These are phyloP conservation scores for Fistularia commersonii DNA, from an alignment of 2,797 vertebrate genomes.

Conservation along the genomic window DNA sequence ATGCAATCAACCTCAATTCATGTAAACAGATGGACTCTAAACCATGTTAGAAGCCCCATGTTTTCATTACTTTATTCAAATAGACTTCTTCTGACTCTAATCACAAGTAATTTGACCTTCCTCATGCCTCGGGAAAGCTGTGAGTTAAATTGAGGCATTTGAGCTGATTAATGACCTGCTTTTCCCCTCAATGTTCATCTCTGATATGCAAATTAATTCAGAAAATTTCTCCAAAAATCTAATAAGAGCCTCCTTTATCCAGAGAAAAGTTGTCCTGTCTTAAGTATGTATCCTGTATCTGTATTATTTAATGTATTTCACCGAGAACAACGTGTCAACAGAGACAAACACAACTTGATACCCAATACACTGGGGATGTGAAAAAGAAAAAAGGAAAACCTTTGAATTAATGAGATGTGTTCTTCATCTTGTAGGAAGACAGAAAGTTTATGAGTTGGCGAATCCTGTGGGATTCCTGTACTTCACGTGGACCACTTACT, in stretches of 20 bases:
- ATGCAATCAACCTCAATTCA: too few species aligned
- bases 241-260: constrained; percentile 40
- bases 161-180: constrained; percentile 36
- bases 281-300: too few species aligned
- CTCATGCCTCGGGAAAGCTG: constrained; percentile 21
- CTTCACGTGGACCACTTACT: constrained; percentile 1
- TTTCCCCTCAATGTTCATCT: constrained; percentile 11
- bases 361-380: too few species aligned
- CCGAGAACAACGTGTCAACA: too few species aligned
- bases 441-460: constrained; percentile 4
- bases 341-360: too few species aligned
- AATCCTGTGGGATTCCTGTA: constrained; percentile 15
- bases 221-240: constrained; percentile 38
- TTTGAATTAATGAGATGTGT: background rate
- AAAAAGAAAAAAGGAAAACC: background rate
- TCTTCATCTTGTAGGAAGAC: constrained; percentile 1
- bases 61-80: constrained; percentile 37
- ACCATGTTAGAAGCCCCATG: constrained; percentile 11
- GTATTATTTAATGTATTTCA: too few species aligned
- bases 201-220: constrained; percentile 46
- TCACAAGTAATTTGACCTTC: constrained; percentile 34
- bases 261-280: constrained; percentile 16
- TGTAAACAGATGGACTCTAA: background rate
- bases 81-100: constrained; percentile 35
- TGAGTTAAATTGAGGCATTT: constrained; percentile 33